Conservation (phyloP, 2,113 vertebrate genomes). For the Arvicanthis niloticus region DNA sequence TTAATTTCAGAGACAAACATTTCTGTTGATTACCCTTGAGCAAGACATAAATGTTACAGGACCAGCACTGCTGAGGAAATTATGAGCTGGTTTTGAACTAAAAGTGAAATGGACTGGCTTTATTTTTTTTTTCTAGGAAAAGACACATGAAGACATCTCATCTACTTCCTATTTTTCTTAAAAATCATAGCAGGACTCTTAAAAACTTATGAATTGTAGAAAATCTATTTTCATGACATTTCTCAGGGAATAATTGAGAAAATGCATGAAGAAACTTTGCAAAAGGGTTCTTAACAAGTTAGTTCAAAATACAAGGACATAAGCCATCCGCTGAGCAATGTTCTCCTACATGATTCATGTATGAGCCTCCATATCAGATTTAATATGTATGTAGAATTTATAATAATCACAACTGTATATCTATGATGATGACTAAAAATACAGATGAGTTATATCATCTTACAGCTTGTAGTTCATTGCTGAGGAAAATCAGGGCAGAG, state of each 20-base stretch:
- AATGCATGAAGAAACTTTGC: neutral
- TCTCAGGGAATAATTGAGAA: slow-evolving; percentile 43
- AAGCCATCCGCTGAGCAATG: neutral
- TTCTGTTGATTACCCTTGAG: slow-evolving; percentile 82
- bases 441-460: neutral
- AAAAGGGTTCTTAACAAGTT: neutral
- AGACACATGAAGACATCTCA: neutral
- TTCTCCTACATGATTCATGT: neutral
- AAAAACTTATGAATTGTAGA: neutral
- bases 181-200: neutral
- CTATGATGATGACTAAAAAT: neutral
- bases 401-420: neutral
- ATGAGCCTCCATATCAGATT: neutral
- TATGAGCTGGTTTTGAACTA: slow-evolving; percentile 64
- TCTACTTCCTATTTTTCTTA: neutral
- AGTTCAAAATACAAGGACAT: neutral
- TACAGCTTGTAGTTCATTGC: neutral
- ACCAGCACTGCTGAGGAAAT: slow-evolving; percentile 64
- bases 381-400: neutral
- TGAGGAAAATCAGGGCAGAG: neutral
- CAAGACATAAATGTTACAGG: slow-evolving; percentile 80
- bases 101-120: slow-evolving; percentile 31
- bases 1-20: slow-evolving; percentile 83
- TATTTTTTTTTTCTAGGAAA: neutral
- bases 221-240: neutral